Base-by-base conservation (phyloP, 30 jellyfish, hydroid and myxozoan genomes). In the Pelagia noctiluca region DNA sequence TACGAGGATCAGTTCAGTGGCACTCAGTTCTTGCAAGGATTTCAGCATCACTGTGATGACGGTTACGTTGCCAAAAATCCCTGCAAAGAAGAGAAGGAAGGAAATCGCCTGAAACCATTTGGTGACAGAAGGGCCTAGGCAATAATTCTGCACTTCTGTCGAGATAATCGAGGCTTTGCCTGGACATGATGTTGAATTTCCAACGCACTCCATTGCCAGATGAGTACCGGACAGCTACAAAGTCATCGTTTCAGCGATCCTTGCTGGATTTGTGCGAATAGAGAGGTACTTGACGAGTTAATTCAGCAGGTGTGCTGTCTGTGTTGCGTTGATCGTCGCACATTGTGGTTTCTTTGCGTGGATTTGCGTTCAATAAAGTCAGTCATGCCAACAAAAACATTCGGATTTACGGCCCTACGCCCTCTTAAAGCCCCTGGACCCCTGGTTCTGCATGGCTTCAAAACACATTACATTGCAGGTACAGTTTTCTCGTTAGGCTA, bases 21-120 rank as follows among this genome's bases (percentile, higher is more conserved):
- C 11, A 26, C 52, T 68, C 35, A 82, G 92, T 28, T 82, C 86
- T 69, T 82, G 86, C 63, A 66, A 82, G 42, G 81, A 68, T 34
- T 75, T 82, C 75, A 76, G 38, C 2, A 72, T 82, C 3, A 82
- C 92, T 16, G 72, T 78, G 0, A 82, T 24, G 26, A 66, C 74
- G 21, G 86, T 50, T 7, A 61, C 13, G 26, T 82, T 82, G 8
- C 92, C 92, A 24, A 69, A 24, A 0, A 53, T 28, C 10, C 92
- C 92, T 26, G 29, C 29, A 28, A 82, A 63, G 70, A 82, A 82
- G 11, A 82, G 47, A 35, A 82, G 64, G 70, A 82, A 67, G 7
- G 92, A 82, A 0, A 82, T 13, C 25, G 67, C 77, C 53, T 68
- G 80, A 49, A 68, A 52, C 29, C 62, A 24, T 13, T 28, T 50